A percentile compares a stretch with the other conserved stretches of the same genome.
Conservation (phyloP, 2,113 vertebrate genomes). For the Pteropus alecto region DNA sequence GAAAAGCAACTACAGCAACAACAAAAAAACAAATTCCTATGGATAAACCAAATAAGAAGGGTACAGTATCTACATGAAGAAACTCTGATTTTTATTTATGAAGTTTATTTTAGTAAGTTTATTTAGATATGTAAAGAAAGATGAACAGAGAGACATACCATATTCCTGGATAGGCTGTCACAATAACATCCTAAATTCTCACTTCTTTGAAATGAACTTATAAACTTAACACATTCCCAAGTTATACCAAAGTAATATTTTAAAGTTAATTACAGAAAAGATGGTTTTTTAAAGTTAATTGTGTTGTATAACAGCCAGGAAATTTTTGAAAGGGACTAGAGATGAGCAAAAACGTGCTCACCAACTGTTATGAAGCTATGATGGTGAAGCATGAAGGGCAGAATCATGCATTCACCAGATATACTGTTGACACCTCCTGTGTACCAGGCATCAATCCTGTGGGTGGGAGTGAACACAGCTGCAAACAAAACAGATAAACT, state of each 20-base stretch:
- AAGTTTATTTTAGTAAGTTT: background rate
- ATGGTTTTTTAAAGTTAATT: background rate
- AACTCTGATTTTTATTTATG: background rate
- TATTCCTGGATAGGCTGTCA: background rate
- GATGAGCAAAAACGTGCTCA: background rate
- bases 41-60: background rate
- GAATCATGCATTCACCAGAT: background rate
- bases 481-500: background rate
- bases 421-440: background rate
- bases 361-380: background rate
- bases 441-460: background rate
- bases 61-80: background rate
- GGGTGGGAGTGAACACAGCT: background rate
- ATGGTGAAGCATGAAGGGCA: background rate
- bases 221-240: background rate
- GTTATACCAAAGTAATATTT: background rate
- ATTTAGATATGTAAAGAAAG: background rate
- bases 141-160: background rate
- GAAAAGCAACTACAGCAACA: background rate
- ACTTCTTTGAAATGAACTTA: conserved; percentile 21
- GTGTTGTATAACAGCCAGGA: background rate
- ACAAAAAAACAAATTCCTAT: background rate
- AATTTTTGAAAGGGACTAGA: background rate
- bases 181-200: background rate
- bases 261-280: conserved; percentile 10